These are phyloP conservation scores for Microctonus aethiopoides DNA, from an alignment of 2,888 invertebrate species.

Conservation along the genomic window DNA sequence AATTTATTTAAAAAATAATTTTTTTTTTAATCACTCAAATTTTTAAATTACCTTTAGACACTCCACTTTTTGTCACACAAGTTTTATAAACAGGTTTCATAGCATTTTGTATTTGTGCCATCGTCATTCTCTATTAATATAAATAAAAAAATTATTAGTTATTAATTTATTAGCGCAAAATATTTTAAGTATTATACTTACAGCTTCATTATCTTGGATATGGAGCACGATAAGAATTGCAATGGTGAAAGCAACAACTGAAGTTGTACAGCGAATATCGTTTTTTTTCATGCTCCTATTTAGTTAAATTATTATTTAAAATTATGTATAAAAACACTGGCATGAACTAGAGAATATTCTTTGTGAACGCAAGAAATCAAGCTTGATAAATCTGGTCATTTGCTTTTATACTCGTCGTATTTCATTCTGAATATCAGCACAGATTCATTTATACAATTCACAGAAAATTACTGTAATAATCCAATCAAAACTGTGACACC, in stretches of 20 bases:
- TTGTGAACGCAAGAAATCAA: not conserved
- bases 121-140: constrained; percentile 48
- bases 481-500: not conserved
- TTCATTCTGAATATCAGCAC: no score
- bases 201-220: constrained; percentile 68
- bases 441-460: not conserved
- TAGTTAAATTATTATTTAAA: not conserved
- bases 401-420: not conserved
- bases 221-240: constrained; percentile 25
- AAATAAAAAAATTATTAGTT: constrained; percentile 1
- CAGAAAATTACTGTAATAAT: not conserved
- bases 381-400: not conserved
- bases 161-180: not conserved
- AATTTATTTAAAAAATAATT: not conserved
- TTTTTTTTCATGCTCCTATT: constrained; percentile 3
- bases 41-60: constrained; percentile 69
- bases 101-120: constrained; percentile 74
- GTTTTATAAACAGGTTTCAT: constrained; percentile 74
- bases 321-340: not conserved
- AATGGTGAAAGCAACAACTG: constrained; percentile 42
- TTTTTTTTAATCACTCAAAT: not conserved
- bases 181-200: constrained; percentile 49
- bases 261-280: not conserved
- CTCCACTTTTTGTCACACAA: constrained; percentile 74
- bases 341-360: not conserved